These are phyloP conservation scores for Tethya wilhelma DNA, from an alignment of 37 sponge, comb jelly and placozoan genomes.

Conservation along the genomic window DNA sequence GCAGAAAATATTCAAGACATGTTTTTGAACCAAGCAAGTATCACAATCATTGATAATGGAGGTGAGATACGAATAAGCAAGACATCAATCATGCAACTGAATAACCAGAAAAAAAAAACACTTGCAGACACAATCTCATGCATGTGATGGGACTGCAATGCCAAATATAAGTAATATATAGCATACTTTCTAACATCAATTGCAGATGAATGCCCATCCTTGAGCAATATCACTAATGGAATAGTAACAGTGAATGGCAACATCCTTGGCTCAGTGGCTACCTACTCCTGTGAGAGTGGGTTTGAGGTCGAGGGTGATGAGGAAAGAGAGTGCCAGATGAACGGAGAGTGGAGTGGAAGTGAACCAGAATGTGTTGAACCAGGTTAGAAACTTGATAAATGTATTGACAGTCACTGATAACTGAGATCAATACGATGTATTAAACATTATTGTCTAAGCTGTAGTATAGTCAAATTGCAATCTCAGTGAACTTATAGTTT, in stretches of 20 bases:
- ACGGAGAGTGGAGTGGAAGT: neutral
- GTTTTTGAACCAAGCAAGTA: neutral
- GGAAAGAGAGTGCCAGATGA: neutral
- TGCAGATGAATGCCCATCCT: neutral
- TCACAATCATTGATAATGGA: neutral
- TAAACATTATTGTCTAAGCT: too few species aligned
- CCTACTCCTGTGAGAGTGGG: neutral
- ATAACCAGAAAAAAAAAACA: too few species aligned
- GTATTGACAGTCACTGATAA: too few species aligned
- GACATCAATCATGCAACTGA: neutral
- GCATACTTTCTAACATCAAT: neutral
- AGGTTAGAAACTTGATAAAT: too few species aligned
- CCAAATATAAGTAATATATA: too few species aligned
- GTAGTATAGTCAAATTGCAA: too few species aligned
- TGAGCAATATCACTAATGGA: neutral
- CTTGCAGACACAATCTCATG: too few species aligned
- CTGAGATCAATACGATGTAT: too few species aligned
- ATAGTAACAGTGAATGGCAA: neutral
- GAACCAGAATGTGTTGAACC: neutral
- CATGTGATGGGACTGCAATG: too few species aligned
- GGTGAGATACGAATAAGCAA: neutral
- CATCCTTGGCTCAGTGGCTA: neutral
- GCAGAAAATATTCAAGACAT: neutral
- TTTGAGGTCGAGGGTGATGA: neutral
- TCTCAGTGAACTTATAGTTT: too few species aligned